phyloP scores from a whole-genome alignment of 2,797 vertebrate genomes.

The Trematomus bernacchii region DNA sequence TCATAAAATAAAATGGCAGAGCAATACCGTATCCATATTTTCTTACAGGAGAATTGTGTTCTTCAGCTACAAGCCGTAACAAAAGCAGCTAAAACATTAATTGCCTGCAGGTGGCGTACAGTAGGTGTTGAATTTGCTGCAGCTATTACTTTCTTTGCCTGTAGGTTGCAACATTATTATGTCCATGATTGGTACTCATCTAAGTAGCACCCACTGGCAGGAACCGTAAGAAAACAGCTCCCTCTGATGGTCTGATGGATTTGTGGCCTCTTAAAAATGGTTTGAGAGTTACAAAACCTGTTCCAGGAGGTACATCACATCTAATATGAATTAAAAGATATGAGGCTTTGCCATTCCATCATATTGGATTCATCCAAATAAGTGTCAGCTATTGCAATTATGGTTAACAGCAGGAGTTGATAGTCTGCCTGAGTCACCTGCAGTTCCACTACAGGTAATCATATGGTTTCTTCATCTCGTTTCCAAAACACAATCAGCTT shows the following conservation, averaged over 20 bases:
- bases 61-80: not conserved
- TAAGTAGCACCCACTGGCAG: no score
- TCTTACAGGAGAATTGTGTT: not conserved
- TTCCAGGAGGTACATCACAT: not conserved
- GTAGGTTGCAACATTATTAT: not conserved
- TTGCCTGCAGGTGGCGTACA: not conserved
- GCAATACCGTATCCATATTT: no score
- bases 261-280: not conserved
- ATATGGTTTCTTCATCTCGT: constrained; percentile 37
- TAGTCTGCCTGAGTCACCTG: constrained; percentile 33
- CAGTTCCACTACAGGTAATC: constrained; percentile 45
- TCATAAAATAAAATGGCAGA: no score
- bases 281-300: not conserved
- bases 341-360: constrained; percentile 5
- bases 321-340: constrained; percentile 13
- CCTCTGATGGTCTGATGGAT: not conserved
- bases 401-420: constrained; percentile 36
- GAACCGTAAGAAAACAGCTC: not conserved
- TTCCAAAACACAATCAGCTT: constrained; percentile 57
- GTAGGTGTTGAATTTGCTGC: not conserved
- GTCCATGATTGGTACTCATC: not conserved
- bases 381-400: constrained; percentile 34
- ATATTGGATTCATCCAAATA: constrained; percentile 39
- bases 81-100: not conserved
- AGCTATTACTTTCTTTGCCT: not conserved